A percentile compares a stretch with the other conserved stretches of the same genome.
These are phyloP conservation scores for Phalera bucephala DNA, from an alignment of 2,888 invertebrate genomes.

Conservation along the genomic window DNA sequence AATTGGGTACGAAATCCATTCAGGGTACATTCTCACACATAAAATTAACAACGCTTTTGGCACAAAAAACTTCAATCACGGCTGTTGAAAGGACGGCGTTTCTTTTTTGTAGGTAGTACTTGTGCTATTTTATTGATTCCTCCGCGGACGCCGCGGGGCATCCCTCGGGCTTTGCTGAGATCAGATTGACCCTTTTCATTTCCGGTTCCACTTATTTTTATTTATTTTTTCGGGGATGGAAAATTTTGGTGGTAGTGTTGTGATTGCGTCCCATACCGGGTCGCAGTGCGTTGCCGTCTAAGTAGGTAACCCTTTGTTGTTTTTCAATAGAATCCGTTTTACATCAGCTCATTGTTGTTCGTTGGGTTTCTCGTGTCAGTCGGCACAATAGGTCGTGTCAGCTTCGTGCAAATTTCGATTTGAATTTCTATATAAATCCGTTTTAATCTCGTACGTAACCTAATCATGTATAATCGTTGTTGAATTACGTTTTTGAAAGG, in stretches of 20 bases:
- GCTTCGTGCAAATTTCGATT: not conserved
- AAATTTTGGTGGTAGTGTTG: conserved; percentile 18
- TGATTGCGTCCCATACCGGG: conserved; percentile 11
- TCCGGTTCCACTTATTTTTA: conserved; percentile 47
- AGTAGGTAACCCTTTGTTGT: conserved; percentile 36
- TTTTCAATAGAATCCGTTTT: conserved; percentile 27
- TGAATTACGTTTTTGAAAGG: too few relatives aligned
- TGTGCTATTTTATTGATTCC: conserved; percentile 1
- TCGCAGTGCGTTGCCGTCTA: conserved; percentile 22
- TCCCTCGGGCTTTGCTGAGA: conserved; percentile 29
- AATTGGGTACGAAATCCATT: not conserved
- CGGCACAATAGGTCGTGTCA: conserved; percentile 9
- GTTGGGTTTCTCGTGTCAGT: conserved; percentile 21
- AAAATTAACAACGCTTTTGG: not conserved
- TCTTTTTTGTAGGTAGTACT: not conserved
- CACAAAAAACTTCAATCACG: not conserved
- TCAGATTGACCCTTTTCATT: conserved; percentile 57
- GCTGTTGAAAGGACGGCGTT: not conserved
- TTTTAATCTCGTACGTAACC: not conserved
- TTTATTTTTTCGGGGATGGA: conserved; percentile 45
- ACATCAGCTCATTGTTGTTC: conserved; percentile 28
- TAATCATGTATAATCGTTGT: too few relatives aligned
- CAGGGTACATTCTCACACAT: not conserved
- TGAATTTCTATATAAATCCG: not conserved
- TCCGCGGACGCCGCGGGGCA: conserved; percentile 20